Base-by-base conservation (phyloP, 53 echinoderm and acorn worm genomes). In the Apostichopus leukothele region DNA sequence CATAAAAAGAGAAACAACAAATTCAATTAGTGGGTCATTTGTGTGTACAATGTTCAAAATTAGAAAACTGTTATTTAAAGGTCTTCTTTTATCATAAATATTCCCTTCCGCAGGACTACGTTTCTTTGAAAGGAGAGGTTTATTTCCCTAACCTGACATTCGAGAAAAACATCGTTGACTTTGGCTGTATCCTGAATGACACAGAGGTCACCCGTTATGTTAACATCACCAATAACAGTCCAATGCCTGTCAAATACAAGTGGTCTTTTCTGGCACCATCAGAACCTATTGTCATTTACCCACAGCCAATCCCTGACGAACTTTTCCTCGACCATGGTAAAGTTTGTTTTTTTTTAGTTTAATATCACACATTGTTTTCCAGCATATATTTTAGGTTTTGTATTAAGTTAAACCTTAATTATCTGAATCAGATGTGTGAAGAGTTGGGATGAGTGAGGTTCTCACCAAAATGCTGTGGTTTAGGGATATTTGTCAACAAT, bases 121-220 rank as follows among this genome's bases (percentile, higher is more conserved):
- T 99, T 14, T 90, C 93, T 50, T 86, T 99, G 10, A 94, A 94
- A 20, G 99, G 99, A 67, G 99, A 99, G 88, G 99, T 99, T 60
- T 94, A 90, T 89, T 99, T 99, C 89, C 99, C 99, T 9, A 99
- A 99, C 89, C 90, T 99, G 79, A 99, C 99, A 86, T 99, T 99
- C 87, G 96, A 99, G 87, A 96, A 92, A 86, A 91, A 94, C 92
- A 53, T 88, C 20, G 94, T 99, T 54, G 93, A 96, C 91, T 99
- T 99, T 91, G 99, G 99, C 78, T 99, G 99, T 89, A 99, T 99
- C 85, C 94, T 99, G 26, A 99, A 99, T 57, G 99, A 99, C 93
- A 99, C 99, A 1, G 99, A 99, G 59, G 99, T 99, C 75, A 99
- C 96, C 3, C 99, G 99, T 83, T 96, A 99, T 67, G 93, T 99